Conservation (phyloP, 2,113 vertebrate genomes). For the Anolis sagrei region DNA sequence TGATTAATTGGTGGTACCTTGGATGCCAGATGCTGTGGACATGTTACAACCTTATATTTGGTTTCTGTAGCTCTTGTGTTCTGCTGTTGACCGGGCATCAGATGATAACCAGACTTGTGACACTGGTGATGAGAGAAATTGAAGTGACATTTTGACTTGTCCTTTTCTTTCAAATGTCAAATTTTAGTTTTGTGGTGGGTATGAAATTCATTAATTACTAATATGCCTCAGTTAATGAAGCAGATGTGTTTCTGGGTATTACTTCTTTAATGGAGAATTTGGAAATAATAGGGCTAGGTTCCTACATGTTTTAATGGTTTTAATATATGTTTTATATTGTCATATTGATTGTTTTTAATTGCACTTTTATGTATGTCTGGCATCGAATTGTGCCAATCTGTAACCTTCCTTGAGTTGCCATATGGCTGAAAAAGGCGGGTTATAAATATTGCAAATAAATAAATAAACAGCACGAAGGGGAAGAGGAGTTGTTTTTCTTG, state of each 20-base stretch:
- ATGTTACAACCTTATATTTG: neutral
- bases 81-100: no score
- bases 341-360: no score
- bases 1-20: neutral
- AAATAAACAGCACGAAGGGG: no score
- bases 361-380: no score
- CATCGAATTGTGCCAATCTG: no score
- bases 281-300: neutral
- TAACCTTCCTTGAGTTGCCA: no score
- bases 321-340: no score
- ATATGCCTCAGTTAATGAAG: no score
- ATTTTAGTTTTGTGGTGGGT: neutral
- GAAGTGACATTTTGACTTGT: neutral
- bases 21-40: neutral
- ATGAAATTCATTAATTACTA: neutral
- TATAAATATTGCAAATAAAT: no score
- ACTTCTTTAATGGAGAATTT: neutral
- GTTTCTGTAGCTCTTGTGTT: neutral
- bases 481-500: no score
- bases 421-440: no score
- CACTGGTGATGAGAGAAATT: neutral
- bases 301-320: no score
- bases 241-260: neutral
- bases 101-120: neutral
- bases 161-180: neutral